phyloP scores from a whole-genome alignment of 2,797 vertebrate species.

The Gobionotothen gibberifrons region DNA sequence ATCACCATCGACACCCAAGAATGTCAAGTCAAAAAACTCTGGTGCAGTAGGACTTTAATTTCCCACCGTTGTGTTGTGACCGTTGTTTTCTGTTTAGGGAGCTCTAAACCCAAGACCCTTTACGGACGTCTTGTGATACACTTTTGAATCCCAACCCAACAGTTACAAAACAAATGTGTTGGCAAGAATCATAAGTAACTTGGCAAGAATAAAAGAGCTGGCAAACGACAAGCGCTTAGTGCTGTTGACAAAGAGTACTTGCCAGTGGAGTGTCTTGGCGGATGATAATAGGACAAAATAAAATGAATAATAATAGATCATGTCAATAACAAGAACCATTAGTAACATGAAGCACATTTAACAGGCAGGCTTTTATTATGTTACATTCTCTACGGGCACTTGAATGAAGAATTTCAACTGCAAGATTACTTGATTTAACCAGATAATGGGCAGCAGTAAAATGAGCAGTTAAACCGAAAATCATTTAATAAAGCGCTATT shows the following conservation, averaged over 20 bases:
- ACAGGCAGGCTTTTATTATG: constrained; percentile 11
- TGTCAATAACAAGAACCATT: constrained; percentile 21
- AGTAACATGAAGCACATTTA: constrained; percentile 13
- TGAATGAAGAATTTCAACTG: constrained; percentile 24
- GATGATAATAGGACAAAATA: constrained; percentile 23
- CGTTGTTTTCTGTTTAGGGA: constrained; percentile 2
- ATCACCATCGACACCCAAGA: constrained; percentile 93
- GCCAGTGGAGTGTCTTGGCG: constrained; percentile 16
- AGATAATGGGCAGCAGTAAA: constrained; percentile 1
- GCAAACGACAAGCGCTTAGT: constrained; percentile 27
- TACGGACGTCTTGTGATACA: constrained; percentile 36
- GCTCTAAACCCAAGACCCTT: constrained; percentile 16
- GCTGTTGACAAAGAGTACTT: constrained; percentile 25
- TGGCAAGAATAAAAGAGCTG: constrained; percentile 26
- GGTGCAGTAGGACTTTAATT: constrained; percentile 76
- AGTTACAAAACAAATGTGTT: constrained; percentile 48
- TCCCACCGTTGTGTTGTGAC: constrained; percentile 3
- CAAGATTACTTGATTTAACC: neutral
- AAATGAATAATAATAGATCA: constrained; percentile 39
- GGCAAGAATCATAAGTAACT: constrained; percentile 30
- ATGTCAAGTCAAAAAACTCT: constrained; percentile 90
- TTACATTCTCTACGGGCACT: constrained; percentile 5
- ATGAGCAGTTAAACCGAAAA: constrained; percentile 23
- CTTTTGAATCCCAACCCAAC: constrained; percentile 38
- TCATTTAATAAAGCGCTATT: neutral